These are phyloP conservation scores for Nipponia nippon DNA, from an alignment of 2,113 vertebrate species.

Conservation along the genomic window DNA sequence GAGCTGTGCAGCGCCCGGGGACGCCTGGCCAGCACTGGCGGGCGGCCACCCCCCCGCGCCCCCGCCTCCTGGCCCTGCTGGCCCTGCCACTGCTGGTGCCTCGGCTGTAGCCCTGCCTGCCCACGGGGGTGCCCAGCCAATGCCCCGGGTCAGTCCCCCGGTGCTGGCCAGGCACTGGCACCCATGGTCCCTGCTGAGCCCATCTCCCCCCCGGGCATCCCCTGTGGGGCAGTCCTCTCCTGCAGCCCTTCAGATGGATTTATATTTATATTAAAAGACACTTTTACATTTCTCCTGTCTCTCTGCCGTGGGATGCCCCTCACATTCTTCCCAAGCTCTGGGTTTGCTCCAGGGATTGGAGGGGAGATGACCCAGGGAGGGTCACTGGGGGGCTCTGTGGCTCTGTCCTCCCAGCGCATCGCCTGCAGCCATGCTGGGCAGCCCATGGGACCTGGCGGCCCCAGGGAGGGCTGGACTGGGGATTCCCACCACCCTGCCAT, in stretches of 20 bases:
- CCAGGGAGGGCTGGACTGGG: not conserved
- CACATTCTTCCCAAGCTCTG: accelerated
- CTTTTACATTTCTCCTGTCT: slow-evolving; percentile 55
- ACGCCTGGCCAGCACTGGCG: slow-evolving; percentile 57
- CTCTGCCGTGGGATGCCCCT: not conserved
- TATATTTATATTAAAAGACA: slow-evolving; percentile 77
- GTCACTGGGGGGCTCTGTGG: not conserved
- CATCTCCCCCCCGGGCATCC: not conserved
- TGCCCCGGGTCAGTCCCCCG: accelerated
- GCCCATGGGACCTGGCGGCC: not conserved
- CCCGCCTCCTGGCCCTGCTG: slow-evolving; percentile 32
- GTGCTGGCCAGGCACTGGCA: not conserved
- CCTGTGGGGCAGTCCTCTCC: not conserved
- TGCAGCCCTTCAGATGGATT: slow-evolving; percentile 68
- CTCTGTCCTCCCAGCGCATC: accelerated
- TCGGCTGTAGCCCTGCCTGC: slow-evolving; percentile 25
- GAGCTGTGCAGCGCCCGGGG: slow-evolving; percentile 84
- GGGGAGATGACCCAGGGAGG: not conserved
- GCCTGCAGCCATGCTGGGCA: accelerated
- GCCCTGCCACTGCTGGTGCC: slow-evolving; percentile 42
- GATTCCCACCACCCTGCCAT: not conserved
- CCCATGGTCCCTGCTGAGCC: accelerated
- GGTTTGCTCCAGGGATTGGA: not conserved
- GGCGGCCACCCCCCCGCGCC: not conserved
- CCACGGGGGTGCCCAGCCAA: not conserved